phyloP scores from a whole-genome alignment of 2,113 vertebrate genomes.

The Ceyx melanurus region DNA sequence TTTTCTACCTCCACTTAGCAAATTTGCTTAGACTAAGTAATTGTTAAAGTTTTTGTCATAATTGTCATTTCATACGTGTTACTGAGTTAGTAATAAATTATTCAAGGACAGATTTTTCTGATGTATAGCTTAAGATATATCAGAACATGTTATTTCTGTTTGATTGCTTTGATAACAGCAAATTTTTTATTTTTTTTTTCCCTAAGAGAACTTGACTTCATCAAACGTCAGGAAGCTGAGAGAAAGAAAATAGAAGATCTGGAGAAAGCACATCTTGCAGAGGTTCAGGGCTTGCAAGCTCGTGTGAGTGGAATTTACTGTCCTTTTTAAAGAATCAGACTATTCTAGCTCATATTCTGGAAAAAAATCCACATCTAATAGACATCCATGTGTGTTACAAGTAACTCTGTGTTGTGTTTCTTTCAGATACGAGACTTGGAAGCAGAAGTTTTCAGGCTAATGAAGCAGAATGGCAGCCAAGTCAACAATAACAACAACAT shows the following conservation, averaged over 20 bases:
- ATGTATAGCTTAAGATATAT: background rate
- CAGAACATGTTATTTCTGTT: background rate
- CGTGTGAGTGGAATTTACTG: conserved; percentile 78
- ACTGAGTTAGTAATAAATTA: background rate
- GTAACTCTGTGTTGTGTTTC: background rate
- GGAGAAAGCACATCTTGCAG: conserved; percentile 89
- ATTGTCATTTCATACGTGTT: background rate
- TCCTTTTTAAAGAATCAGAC: background rate
- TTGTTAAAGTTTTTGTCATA: background rate
- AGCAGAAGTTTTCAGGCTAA: conserved; percentile 90
- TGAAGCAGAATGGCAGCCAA: conserved; percentile 94
- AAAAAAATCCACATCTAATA: accelerated
- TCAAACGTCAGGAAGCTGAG: conserved; percentile 93
- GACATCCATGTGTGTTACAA: background rate
- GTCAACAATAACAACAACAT: conserved; percentile 98
- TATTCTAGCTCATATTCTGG: background rate
- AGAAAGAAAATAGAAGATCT: conserved; percentile 92
- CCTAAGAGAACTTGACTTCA: conserved; percentile 93
- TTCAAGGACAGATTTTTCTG: background rate
- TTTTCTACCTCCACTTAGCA: background rate
- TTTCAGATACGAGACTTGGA: conserved; percentile 90
- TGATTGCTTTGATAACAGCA: conserved; percentile 37
- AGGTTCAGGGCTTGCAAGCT: conserved; percentile 93
- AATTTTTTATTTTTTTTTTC: background rate
- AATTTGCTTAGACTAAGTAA: background rate